Conservation (phyloP, 2,113 vertebrate genomes). For the Istiophorus platypterus region DNA sequence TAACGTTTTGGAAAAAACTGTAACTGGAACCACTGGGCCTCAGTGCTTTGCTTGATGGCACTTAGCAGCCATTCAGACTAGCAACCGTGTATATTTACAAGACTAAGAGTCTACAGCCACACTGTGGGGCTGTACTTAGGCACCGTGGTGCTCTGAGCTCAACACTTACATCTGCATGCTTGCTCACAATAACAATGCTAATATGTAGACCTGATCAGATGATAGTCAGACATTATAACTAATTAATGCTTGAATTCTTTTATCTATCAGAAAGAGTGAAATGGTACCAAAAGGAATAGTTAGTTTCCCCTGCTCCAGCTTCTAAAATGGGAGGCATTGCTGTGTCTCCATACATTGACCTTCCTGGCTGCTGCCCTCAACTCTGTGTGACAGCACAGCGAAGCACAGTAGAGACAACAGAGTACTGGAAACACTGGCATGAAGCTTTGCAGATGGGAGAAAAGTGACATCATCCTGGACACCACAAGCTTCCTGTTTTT, state of each 20-base stretch:
- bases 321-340: neutral
- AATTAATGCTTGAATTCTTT: too few species aligned
- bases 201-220: neutral
- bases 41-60: neutral
- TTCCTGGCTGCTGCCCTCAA: neutral
- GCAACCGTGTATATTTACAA: neutral
- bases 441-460: constrained; percentile 24
- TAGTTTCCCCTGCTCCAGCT: too few species aligned
- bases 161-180: neutral
- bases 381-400: neutral
- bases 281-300: too few species aligned
- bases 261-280: neutral
- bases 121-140: neutral
- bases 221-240: neutral
- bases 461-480: constrained; percentile 65
- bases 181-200: neutral
- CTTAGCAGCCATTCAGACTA: neutral
- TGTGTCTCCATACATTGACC: neutral
- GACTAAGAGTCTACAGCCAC: too few species aligned
- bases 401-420: constrained; percentile 25
- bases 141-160: neutral
- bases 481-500: constrained; percentile 52
- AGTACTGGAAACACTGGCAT: constrained; percentile 29
- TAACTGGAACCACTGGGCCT: neutral
- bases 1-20: neutral